Base-by-base conservation (phyloP, 2,888 invertebrate species). In the Rugalucina vietnamica region DNA sequence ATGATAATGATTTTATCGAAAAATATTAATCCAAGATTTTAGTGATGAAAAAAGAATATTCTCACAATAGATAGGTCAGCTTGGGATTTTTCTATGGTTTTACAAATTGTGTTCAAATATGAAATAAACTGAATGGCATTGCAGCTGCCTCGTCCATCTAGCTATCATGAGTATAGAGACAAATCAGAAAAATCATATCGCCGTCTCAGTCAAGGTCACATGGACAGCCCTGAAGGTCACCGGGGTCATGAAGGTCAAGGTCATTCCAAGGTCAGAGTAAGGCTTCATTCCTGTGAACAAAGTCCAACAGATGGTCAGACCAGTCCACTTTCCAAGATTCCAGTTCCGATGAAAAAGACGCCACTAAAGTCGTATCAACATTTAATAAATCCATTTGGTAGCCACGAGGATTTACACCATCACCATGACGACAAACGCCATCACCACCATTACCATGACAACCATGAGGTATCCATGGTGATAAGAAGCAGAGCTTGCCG, bases 331-430 rank as follows among this genome's bases (percentile, higher is more conserved):
- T 87, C 87, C 1, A 87, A 79, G 85, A 87, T 87, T 29, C 87
- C 87, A 10, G 83, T 87, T 34, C 85, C 82, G 74, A 76, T 85
- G 71, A 77, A 77, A 24, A 85, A 76, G n/a, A 79, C 83, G 32
- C 70, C 65, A 50, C 77, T 87, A 72, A 87, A 87, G 77, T 87
- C 85, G 0, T 83, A 83, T 37, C 79, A 81, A 49, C 87, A 87
- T 65, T 73, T 87, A 14, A 81, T 75, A 65, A 79, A 70, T 14
- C 77, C 84, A 49, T 29, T n/a, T 24, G 71, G 76, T 81, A 74
- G 80, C 76, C 37, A 49, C 75, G n/a, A n/a, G n/a, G n/a, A n/a
- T n/a, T n/a, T n/a, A n/a, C n/a, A n/a, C 57, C 54, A 65, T 34
- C 65, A 65, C 65, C 65, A 65, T 65, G 65, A 65, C 34, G 65